phyloP scores from a whole-genome alignment of 2,797 vertebrate genomes.

The Aulostomus chinensis region DNA sequence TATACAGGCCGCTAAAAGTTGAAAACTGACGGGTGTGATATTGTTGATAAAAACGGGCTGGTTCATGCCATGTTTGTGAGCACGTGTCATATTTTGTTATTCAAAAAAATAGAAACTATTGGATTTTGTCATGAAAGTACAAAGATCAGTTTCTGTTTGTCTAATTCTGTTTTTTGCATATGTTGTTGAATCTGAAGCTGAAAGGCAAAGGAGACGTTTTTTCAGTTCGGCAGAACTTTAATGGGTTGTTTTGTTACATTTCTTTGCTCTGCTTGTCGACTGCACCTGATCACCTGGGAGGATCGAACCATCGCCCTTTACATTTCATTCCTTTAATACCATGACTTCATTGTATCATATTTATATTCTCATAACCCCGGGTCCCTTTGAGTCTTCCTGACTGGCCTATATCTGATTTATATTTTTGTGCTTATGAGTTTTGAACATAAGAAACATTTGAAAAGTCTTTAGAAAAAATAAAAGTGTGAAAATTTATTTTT shows the following conservation, averaged over 20 bases:
- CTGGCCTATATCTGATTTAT: constrained; percentile 54
- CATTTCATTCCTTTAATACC: constrained; percentile 62
- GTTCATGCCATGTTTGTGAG: no score
- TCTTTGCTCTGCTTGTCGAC: constrained; percentile 51
- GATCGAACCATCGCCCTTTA: constrained; percentile 60
- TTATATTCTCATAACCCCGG: constrained; percentile 64
- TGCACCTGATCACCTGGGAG: constrained; percentile 41
- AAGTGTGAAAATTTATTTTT: constrained; percentile 9
- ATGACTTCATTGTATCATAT: constrained; percentile 61
- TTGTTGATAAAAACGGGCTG: no score
- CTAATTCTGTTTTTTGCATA: no score
- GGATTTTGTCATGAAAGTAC: no score
- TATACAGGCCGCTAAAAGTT: no score
- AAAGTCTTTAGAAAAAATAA: constrained; percentile 38
- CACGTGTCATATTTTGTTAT: no score
- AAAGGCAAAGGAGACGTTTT: no score
- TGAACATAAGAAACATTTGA: constrained; percentile 33
- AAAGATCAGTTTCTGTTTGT: no score
- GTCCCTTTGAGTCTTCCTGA: constrained; percentile 44
- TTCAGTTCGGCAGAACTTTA: no score
- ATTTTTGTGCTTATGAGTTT: constrained; percentile 37
- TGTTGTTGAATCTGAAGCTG: no score
- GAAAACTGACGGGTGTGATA: no score
- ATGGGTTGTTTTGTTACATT: constrained; percentile 49
- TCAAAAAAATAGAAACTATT: no score